A percentile compares a stretch with the other conserved stretches of the same genome.
These are phyloP conservation scores for Cathartes aura DNA, from an alignment of 2,113 vertebrate species.

Conservation along the genomic window DNA sequence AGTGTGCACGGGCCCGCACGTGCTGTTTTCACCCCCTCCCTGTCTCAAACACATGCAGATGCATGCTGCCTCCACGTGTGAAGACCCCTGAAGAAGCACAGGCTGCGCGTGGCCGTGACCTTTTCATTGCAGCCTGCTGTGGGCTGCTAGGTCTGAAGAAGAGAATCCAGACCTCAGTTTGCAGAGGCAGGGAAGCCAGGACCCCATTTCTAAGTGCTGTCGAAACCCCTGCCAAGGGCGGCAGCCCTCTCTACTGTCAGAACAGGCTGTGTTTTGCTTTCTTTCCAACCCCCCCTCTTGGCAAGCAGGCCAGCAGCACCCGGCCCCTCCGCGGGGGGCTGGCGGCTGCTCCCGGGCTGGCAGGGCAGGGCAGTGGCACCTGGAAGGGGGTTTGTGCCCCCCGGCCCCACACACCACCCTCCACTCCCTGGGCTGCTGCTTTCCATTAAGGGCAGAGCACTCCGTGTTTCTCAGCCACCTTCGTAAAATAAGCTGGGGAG, in stretches of 20 bases:
- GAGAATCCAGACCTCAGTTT: background rate
- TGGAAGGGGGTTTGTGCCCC: background rate
- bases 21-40: background rate
- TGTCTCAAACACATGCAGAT: background rate
- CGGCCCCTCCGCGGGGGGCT: rapidly evolving
- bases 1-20: rapidly evolving
- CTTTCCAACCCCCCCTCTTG: rapidly evolving
- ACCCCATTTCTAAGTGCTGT: background rate
- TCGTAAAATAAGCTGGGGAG: background rate
- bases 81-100: background rate
- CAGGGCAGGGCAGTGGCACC: background rate
- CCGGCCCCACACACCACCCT: rapidly evolving
- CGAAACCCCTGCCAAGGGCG: background rate
- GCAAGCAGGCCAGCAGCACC: background rate
- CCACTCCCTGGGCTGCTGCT: background rate
- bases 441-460: background rate
- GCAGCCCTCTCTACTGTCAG: background rate
- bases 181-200: background rate
- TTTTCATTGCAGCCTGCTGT: background rate
- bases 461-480: background rate
- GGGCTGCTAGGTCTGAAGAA: background rate
- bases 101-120: background rate
- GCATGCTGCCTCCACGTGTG: background rate
- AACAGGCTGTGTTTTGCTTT: background rate
- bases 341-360: rapidly evolving